Evolutionary conservation across 2,797 vertebrate genomes (phyloP).

Genomic region (Xyrichtys novacula): DNA sequence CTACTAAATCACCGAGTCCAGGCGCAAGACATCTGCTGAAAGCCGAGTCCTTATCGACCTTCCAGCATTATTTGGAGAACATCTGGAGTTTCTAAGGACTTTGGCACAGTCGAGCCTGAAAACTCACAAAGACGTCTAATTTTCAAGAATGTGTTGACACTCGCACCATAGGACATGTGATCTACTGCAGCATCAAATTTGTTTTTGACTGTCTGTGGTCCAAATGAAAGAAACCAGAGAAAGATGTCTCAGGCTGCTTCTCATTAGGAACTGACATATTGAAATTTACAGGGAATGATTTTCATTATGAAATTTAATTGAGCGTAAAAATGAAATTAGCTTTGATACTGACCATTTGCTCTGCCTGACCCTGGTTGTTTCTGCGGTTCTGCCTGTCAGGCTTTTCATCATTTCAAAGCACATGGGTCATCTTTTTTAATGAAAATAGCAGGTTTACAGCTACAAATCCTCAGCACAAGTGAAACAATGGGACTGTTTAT

Average conservation of each 20-base stretch:
- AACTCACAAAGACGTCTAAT: slow-evolving; percentile 55
- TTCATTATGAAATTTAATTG: slow-evolving; percentile 21
- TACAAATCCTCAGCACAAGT: background rate
- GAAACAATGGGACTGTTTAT: slow-evolving; percentile 5
- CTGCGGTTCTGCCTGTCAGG: background rate
- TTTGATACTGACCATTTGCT: slow-evolving; percentile 4
- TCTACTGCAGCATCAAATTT: slow-evolving; percentile 34
- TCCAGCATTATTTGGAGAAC: slow-evolving; percentile 62
- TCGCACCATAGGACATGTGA: slow-evolving; percentile 49
- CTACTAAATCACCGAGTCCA: slow-evolving; percentile 69
- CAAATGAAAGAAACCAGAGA: slow-evolving; percentile 41
- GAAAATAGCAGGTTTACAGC: background rate
- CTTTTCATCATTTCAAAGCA: background rate
- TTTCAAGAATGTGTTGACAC: slow-evolving; percentile 62
- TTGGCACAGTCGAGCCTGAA: slow-evolving; percentile 50
- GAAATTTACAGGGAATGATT: slow-evolving; percentile 34
- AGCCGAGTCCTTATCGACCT: slow-evolving; percentile 72
- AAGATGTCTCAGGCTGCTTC: slow-evolving; percentile 24
- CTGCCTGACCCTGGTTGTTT: background rate
- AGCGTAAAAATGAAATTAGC: slow-evolving; percentile 7
- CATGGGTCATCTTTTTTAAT: background rate
- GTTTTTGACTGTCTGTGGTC: slow-evolving; percentile 21
- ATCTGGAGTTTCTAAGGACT: slow-evolving; percentile 73
- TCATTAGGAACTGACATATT: slow-evolving; percentile 29
- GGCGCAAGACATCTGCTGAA: slow-evolving; percentile 72